Evolutionary conservation across 2,888 invertebrate genomes (phyloP), one percentile per base, ranked within the genome.

Genomic region (Tolmerus cingulatus): DNA sequence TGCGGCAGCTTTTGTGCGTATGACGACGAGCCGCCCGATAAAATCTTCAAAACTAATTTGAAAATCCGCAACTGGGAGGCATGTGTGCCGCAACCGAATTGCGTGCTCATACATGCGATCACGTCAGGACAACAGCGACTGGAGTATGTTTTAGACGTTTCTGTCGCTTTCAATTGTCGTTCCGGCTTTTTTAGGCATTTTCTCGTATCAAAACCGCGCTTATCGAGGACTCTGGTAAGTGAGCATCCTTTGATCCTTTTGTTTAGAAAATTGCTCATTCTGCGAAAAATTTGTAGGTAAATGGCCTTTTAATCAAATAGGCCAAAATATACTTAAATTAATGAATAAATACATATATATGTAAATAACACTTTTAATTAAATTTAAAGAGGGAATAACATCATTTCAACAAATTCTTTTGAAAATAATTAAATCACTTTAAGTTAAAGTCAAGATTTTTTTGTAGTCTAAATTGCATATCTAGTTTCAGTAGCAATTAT

Each of bases 1-100:
- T 57, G 66, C 66, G 55, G 82, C 66, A 66, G 82, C 82, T 84
- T 57, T 84, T 84, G 66, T 84, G 82, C 82, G 82, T 84, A 84
- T 84, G 82, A 84, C 82, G 82, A 84, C 82, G 27, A 19, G 5
- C 4, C 55, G 27, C 23, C 66, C 46, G 82, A 84, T 84, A 84
- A 84, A 27, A 84, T 66, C 66, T 84, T 66, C 37, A 37, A 84
- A 84, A 84, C 66, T 84, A 84, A 84, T 84, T 84, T 84, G 34
- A 66, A 84, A 66, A 37, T 84, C 82, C 30, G 37, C 82, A 66
- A 27, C 66, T 66, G 40, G 37, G 7, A 16, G 14, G 37, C 66
- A 84, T 66, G 23, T 84, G 82, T 84, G 82, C 82, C 19, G 57
- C 57, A 57, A 23, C 55, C 12, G 12, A 66, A 66, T 66, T n/a